phyloP scores from a whole-genome alignment of 2,797 vertebrate genomes.

The Naso thynnoides region DNA sequence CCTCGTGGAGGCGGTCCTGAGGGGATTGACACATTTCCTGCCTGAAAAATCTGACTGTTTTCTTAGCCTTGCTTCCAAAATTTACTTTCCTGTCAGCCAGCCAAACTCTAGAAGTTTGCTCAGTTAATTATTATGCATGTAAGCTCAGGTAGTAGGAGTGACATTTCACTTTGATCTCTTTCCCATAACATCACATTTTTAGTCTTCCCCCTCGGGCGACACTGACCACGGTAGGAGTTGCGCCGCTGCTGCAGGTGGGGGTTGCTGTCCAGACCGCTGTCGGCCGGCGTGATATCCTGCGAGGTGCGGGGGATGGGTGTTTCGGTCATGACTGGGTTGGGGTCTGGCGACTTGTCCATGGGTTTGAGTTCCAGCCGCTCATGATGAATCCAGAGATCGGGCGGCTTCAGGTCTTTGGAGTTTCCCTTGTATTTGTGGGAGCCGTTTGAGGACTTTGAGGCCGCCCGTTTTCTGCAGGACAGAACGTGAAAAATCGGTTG shows the following conservation, averaged over 20 bases:
- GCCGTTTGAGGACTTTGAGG: constrained; percentile 95
- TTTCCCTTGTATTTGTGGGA: constrained; percentile 99
- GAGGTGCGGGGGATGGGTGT: constrained; percentile 96
- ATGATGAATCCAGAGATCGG: constrained; percentile 98
- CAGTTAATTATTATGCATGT: constrained; percentile 42
- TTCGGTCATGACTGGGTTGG: constrained; percentile 97
- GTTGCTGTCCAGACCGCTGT: constrained; percentile 89
- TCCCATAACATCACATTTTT: constrained; percentile 38
- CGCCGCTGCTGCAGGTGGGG: constrained; percentile 94
- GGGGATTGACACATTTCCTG: constrained; percentile 27
- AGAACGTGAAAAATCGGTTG: constrained; percentile 3
- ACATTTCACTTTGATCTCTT: constrained; percentile 53
- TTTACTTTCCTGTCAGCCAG: constrained; percentile 29
- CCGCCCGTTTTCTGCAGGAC: constrained; percentile 91
- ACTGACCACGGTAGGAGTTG: constrained; percentile 95
- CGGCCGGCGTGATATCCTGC: constrained; percentile 96
- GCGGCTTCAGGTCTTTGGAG: constrained; percentile 97
- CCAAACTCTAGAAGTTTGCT: constrained; percentile 41
- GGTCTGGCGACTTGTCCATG: constrained; percentile 97
- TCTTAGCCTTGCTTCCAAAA: constrained; percentile 27
- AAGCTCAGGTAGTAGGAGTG: constrained; percentile 21
- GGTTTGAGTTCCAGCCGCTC: constrained; percentile 98
- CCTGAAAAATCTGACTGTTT: constrained; percentile 21
- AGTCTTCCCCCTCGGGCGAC: background rate
- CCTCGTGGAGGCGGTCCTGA: constrained; percentile 25